Evolutionary conservation across 2,113 vertebrate genomes (phyloP).

Genomic region (Ochotona curzoniae): DNA sequence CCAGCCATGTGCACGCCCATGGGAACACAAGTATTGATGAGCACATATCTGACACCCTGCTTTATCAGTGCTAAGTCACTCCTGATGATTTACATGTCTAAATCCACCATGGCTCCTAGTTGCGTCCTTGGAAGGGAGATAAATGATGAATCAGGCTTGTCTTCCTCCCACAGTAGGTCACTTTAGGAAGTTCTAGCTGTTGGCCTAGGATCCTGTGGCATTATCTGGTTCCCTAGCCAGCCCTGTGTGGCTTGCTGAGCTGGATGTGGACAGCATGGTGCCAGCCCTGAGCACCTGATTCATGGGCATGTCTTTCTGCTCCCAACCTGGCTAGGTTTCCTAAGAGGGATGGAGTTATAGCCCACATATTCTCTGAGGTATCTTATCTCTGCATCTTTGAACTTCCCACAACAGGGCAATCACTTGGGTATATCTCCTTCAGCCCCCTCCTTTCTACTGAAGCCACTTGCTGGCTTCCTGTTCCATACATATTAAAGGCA

Average conservation of each 20-base stretch:
- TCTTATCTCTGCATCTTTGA: background rate
- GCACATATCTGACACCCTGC: background rate
- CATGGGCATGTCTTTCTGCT: rapidly evolving
- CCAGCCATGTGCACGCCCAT: background rate
- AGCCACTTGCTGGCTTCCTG: background rate
- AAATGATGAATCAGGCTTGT: background rate
- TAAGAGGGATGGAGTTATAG: background rate
- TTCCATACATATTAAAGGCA: background rate
- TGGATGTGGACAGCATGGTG: background rate
- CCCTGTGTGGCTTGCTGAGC: background rate
- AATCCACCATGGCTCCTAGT: background rate
- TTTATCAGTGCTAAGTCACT: background rate
- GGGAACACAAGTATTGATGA: background rate
- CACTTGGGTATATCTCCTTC: too few relatives aligned
- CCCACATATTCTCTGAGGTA: background rate
- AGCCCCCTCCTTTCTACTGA: background rate
- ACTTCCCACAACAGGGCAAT: background rate
- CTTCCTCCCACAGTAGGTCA: background rate
- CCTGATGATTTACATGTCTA: background rate
- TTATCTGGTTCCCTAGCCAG: background rate
- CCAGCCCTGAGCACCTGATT: background rate
- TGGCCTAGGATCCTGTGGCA: background rate
- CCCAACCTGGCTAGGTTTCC: background rate
- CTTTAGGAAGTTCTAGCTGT: background rate
- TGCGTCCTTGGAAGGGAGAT: background rate